A percentile compares a stretch with the other conserved stretches of the same genome.
phyloP scores from a whole-genome alignment of 2,888 invertebrate species.

The Thymelicus acteon region DNA sequence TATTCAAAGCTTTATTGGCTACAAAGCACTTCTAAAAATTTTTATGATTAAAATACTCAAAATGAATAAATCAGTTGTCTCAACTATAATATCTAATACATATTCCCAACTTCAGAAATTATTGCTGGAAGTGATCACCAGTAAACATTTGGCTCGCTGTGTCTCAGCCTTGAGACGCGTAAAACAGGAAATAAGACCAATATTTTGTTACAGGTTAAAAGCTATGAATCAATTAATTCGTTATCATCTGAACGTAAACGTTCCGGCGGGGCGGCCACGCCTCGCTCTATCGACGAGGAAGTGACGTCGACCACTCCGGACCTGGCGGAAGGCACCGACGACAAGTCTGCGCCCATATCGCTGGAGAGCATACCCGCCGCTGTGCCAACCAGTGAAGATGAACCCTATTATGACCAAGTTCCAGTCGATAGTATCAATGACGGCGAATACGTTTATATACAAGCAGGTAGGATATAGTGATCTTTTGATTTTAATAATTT shows the following conservation, averaged over 20 bases:
- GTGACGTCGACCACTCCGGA: constrained; percentile 73
- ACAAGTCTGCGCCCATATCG: constrained; percentile 74
- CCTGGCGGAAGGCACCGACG: constrained; percentile 63
- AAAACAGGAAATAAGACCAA: neutral
- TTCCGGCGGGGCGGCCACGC: constrained; percentile 80
- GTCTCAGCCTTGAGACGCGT: no score
- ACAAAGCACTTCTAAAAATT: no score
- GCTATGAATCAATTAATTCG: constrained; percentile 87
- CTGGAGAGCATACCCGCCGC: constrained; percentile 72
- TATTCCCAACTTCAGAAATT: no score
- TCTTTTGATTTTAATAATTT: no score
- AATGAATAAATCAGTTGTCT: no score
- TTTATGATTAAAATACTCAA: no score
- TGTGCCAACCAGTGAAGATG: constrained; percentile 75
- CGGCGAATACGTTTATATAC: constrained; percentile 91
- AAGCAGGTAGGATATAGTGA: constrained; percentile 81
- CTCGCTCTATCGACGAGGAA: constrained; percentile 78
- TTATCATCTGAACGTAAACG: constrained; percentile 85
- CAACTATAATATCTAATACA: no score
- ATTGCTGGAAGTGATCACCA: no score
- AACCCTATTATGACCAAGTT: constrained; percentile 90
- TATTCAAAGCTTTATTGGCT: no score
- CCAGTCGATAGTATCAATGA: constrained; percentile 86
- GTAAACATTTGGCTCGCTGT: no score
- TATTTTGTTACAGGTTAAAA: constrained; percentile 80